phyloP scores from a whole-genome alignment of 2,797 vertebrate genomes.

The Remorina albescens region DNA sequence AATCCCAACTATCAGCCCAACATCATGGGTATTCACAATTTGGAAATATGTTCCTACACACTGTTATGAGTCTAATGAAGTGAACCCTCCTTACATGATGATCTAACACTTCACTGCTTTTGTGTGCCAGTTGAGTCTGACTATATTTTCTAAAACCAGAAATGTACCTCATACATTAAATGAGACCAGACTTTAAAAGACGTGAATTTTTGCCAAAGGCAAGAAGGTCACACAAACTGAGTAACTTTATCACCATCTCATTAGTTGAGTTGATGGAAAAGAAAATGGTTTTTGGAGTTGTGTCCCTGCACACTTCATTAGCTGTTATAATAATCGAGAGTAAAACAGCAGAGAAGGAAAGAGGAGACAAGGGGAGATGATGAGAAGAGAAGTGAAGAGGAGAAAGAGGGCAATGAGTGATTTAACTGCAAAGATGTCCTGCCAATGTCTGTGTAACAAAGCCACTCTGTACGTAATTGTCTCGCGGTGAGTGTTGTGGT shows the following conservation, averaged over 20 bases:
- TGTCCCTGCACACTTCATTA: conserved; percentile 70
- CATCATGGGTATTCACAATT: conserved; percentile 20
- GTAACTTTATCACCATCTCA: conserved; percentile 57
- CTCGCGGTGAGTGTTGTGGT: conserved; percentile 73
- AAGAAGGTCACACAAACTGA: conserved; percentile 45
- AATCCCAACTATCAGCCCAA: conserved; percentile 42
- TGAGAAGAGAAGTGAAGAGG: conserved; percentile 45
- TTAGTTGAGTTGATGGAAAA: conserved; percentile 67
- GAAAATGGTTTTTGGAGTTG: conserved; percentile 80
- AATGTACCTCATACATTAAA: conserved; percentile 9
- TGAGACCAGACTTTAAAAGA: conserved; percentile 29
- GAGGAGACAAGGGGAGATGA: conserved; percentile 29
- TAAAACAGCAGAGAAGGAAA: conserved; percentile 47
- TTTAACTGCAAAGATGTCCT: conserved; percentile 36
- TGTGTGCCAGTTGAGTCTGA: conserved; percentile 10
- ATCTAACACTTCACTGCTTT: neutral
- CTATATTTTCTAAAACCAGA: conserved; percentile 9
- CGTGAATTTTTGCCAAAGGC: conserved; percentile 28
- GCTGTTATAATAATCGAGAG: conserved; percentile 58
- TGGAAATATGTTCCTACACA: conserved; percentile 14
- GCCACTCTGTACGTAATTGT: conserved; percentile 72
- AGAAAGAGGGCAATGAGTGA: conserved; percentile 29
- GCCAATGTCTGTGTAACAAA: conserved; percentile 66
- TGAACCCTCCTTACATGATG: conserved; percentile 2
- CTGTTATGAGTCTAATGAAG: neutral